Conservation (phyloP, 2,888 invertebrate species). For the Drosophila flavopinicola region DNA sequence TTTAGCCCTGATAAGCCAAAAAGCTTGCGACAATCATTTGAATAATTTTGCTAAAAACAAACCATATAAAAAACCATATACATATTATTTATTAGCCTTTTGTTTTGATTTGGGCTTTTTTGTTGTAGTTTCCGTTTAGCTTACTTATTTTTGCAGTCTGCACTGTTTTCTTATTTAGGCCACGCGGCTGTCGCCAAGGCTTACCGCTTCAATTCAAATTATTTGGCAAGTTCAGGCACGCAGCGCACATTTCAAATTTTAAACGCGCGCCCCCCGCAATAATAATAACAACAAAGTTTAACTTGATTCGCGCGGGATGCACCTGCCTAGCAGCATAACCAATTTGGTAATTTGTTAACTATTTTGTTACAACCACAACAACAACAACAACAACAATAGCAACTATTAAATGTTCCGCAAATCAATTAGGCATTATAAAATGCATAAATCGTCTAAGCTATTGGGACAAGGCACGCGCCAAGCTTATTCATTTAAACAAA, state of each 20-base stretch:
- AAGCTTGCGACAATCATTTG: constrained; percentile 36
- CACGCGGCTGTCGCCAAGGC: constrained; percentile 64
- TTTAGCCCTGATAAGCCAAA: constrained; percentile 20
- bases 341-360: constrained; percentile 39
- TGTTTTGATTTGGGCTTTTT: constrained; percentile 23
- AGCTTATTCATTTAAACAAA: constrained; percentile 20
- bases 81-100: constrained; percentile 53
- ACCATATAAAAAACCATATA: constrained; percentile 39
- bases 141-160: constrained; percentile 33
- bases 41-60: constrained; percentile 40
- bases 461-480: constrained; percentile 61
- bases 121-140: constrained; percentile 6
- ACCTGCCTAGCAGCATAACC: constrained; percentile 44
- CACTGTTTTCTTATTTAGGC: constrained; percentile 70
- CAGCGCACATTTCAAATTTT: constrained; percentile 68
- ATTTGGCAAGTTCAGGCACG: constrained; percentile 73
- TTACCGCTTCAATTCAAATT: constrained; percentile 48
- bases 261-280: constrained; percentile 28
- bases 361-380: constrained; percentile 5
- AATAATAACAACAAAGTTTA: constrained; percentile 21
- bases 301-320: constrained; percentile 46
- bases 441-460: constrained; percentile 59
- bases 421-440: constrained; percentile 71
- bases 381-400: neutral
- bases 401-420: constrained; percentile 48